A percentile compares a stretch with the other conserved stretches of the same genome.
Evolutionary conservation across 2,797 vertebrate genomes (phyloP).

Genomic region (Leptatherina wallacei): DNA sequence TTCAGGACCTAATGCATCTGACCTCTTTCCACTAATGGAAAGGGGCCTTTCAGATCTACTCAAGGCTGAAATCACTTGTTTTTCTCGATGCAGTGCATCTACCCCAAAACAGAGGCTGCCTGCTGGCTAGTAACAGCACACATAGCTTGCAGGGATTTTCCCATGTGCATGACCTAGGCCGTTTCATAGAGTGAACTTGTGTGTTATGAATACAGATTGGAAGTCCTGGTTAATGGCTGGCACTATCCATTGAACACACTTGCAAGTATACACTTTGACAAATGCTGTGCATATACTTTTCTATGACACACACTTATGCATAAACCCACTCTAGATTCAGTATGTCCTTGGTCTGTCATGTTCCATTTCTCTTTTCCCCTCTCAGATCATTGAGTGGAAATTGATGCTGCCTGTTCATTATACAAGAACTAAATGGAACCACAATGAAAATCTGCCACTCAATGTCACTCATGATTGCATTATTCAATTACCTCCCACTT

Average conservation of each 20-base stretch:
- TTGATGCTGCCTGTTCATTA: slow-evolving; percentile 79
- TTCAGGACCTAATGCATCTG: slow-evolving; percentile 77
- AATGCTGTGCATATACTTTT: slow-evolving; percentile 40
- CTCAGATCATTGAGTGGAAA: slow-evolving; percentile 69
- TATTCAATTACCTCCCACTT: slow-evolving; percentile 71
- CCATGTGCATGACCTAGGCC: slow-evolving; percentile 60
- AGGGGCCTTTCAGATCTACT: slow-evolving; percentile 78
- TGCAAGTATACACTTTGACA: slow-evolving; percentile 44
- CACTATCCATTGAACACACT: slow-evolving; percentile 39
- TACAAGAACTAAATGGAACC: slow-evolving; percentile 73
- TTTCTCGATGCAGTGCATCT: slow-evolving; percentile 60
- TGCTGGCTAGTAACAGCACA: slow-evolving; percentile 49
- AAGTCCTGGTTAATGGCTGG: slow-evolving; percentile 53
- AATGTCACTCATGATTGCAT: slow-evolving; percentile 75
- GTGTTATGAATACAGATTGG: slow-evolving; percentile 69
- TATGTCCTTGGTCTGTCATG: slow-evolving; percentile 77
- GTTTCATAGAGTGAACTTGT: slow-evolving; percentile 59
- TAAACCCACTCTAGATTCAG: slow-evolving; percentile 43
- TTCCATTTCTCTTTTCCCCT: slow-evolving; percentile 69
- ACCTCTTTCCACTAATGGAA: slow-evolving; percentile 82
- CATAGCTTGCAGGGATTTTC: slow-evolving; percentile 66
- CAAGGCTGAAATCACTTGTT: slow-evolving; percentile 82
- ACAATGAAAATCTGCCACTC: slow-evolving; percentile 78
- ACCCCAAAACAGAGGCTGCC: slow-evolving; percentile 59
- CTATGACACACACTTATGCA: slow-evolving; percentile 33